phyloP scores from a whole-genome alignment of 2,797 vertebrate genomes.

The Meriones psammophilus region DNA sequence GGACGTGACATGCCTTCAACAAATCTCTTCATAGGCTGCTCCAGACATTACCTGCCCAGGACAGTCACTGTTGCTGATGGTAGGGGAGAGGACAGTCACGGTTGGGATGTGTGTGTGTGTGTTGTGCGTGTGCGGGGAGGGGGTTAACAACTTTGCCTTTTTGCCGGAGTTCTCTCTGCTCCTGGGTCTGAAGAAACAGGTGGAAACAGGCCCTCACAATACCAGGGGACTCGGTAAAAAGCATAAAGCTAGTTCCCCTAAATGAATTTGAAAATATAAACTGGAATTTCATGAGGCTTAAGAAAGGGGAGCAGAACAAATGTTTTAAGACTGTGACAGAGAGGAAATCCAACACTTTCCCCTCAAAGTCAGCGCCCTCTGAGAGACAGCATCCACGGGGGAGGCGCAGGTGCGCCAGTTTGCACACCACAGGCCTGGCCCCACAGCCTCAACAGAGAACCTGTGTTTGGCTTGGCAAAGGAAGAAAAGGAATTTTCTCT shows the following conservation, averaged over 20 bases:
- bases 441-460: constrained; percentile 81
- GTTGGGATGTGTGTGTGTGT: too few species aligned
- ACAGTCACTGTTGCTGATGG: background rate
- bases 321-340: background rate
- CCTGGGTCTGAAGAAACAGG: background rate
- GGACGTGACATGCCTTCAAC: background rate
- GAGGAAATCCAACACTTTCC: background rate
- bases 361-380: constrained; percentile 27
- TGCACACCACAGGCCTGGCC: constrained; percentile 53
- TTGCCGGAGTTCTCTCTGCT: background rate
- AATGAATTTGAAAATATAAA: constrained; percentile 47
- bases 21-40: background rate
- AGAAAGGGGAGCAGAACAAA: background rate
- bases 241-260: background rate
- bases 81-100: background rate
- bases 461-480: constrained; percentile 86
- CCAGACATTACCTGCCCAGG: background rate
- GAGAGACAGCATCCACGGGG: background rate
- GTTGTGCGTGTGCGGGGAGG: too few species aligned
- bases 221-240: background rate
- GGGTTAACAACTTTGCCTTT: too few species aligned
- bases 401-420: background rate
- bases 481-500: constrained; percentile 74
- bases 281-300: constrained; percentile 32
- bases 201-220: background rate